Percentiles rank a stretch among this genome's conserved stretches.
Conservation (phyloP, 2,888 invertebrate species). For the Synergus gifuensis region DNA sequence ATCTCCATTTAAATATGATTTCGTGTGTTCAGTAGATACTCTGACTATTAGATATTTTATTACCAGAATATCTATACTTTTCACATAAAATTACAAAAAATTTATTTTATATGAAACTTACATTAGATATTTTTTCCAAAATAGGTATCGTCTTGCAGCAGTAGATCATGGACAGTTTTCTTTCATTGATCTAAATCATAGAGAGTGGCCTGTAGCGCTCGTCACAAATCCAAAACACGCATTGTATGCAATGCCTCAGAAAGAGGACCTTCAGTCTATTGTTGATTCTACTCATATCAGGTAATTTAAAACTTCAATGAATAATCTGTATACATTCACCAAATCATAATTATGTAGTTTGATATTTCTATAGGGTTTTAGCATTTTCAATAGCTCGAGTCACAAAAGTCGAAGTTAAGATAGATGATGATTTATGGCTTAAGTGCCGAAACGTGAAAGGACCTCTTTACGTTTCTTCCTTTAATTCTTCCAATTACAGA, state of each 20-base stretch:
- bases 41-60: too few species aligned
- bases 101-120: background rate
- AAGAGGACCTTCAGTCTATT: conserved; percentile 86
- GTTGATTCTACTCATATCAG: conserved; percentile 87
- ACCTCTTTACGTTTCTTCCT: conserved; percentile 86
- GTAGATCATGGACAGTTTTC: conserved; percentile 94
- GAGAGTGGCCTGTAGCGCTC: conserved; percentile 89
- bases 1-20: too few species aligned
- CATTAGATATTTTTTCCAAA: background rate
- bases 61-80: too few species aligned
- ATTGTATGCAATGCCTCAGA: conserved; percentile 84
- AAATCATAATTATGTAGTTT: background rate
- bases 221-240: conserved; percentile 96
- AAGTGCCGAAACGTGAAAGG: conserved; percentile 82
- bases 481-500: conserved; percentile 85
- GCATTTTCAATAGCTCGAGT: conserved; percentile 87
- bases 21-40: too few species aligned
- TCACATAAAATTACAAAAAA: too few species aligned
- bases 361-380: conserved; percentile 81
- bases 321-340: too few species aligned
- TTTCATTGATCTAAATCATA: conserved; percentile 88
- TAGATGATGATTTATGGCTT: conserved; percentile 84
- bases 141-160: conserved; percentile 88
- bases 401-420: conserved; percentile 82
- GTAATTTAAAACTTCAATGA: conserved; percentile 71